Percentiles rank a stretch among this genome's conserved stretches.
phyloP scores from a whole-genome alignment of 1,140 invertebrate species.

The Leptoteleia sp. region DNA sequence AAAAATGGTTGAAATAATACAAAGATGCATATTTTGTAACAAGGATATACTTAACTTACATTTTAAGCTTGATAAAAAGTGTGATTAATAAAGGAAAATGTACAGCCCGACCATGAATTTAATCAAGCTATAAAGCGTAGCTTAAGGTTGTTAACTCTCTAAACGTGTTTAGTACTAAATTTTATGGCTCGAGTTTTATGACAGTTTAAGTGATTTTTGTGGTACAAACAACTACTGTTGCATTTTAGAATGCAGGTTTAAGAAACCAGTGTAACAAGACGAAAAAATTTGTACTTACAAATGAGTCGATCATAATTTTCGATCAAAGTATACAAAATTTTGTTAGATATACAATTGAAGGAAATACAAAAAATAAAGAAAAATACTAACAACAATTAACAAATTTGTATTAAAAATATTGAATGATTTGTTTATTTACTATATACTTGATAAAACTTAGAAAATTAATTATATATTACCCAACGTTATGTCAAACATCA shows the following conservation, averaged over 20 bases:
- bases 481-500: too few relatives aligned
- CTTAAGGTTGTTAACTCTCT: slow-evolving; percentile 28
- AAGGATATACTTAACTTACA: too few relatives aligned
- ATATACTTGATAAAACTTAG: too few relatives aligned
- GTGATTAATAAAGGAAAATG: slow-evolving; percentile 11
- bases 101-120: slow-evolving; percentile 5
- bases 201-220: slow-evolving; percentile 36
- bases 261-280: slow-evolving; percentile 5
- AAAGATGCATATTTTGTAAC: neutral
- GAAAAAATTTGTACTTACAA: slow-evolving; percentile 5
- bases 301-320: slow-evolving; percentile 18
- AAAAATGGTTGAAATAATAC: neutral
- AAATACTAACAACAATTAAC: too few relatives aligned
- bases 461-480: too few relatives aligned
- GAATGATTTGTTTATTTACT: too few relatives aligned
- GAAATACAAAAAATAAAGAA: too few relatives aligned
- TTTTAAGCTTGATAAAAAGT: too few relatives aligned
- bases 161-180: slow-evolving; percentile 30
- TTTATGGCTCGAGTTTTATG: slow-evolving; percentile 29
- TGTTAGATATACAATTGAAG: too few relatives aligned
- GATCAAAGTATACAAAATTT: neutral
- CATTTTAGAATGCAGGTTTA: slow-evolving; percentile 2
- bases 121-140: slow-evolving; percentile 24
- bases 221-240: slow-evolving; percentile 37
- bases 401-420: too few relatives aligned